Evolutionary conservation across 2,797 vertebrate genomes (phyloP), one percentile per base, ranked within the genome.

Genomic region (Phylloscopus collybita): DNA sequence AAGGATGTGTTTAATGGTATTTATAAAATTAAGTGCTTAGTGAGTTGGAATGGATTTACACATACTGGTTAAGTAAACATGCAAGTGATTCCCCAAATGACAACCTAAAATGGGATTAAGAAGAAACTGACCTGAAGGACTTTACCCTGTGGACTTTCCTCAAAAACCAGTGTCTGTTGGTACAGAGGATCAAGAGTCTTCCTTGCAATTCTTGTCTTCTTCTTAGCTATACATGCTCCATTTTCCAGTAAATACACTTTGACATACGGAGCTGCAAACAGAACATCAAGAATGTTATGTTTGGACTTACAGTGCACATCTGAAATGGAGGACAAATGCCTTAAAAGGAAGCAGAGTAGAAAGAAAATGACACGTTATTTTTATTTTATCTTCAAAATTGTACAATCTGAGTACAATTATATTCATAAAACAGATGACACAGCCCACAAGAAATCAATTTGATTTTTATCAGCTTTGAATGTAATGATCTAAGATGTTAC

Each of bases 151-250:
- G 99, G 99, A 96, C 99, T 99, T 95, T 99, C 99, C 64, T 99
- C 99, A 93, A 99, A 99, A 93, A 98, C 98, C 96, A 99, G 97
- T 56, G 98, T 98, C 97, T 99, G 99, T 94, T 99, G 99, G 97
- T 99, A 99, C 90, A 99, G 97, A 69, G 99, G 99, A 97, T 99
- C 99, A 51, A 99, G 99, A 22, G 99, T 99, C 98, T 99, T 99
- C 96, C 99, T 98, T 93, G 99, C 99, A 97, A 99, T 99, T 98
- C 99, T 99, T 86, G 99, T 99, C 98, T 99, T 99, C 98, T 99
- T 99, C 98, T 99, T 99, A 97, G 99, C 99, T 97, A 99, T 98
- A 75, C 99, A 99, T 7, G 99, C 98, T 95, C 99, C 99, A 44
- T 99, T 99, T 97, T 99, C 99, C 97, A 99, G 97, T 96, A 99